A percentile compares a stretch with the other conserved stretches of the same genome.
Evolutionary conservation across 2,113 vertebrate genomes (phyloP).

Genomic region (Gymnarchus niloticus): DNA sequence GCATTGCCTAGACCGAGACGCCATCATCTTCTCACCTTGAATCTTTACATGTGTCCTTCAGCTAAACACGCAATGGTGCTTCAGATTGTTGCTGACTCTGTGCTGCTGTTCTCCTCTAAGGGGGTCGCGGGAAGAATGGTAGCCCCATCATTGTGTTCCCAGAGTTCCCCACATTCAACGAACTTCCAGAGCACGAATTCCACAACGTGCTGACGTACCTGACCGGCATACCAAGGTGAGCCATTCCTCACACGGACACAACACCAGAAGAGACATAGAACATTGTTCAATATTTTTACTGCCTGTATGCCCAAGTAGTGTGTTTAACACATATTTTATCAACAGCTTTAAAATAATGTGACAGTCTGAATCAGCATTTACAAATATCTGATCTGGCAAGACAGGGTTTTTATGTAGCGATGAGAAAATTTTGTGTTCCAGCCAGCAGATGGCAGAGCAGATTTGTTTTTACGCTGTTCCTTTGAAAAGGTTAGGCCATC

Average conservation of each 20-base stretch:
- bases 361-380: background rate
- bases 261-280: background rate
- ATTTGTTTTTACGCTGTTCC: background rate
- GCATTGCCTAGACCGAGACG: too few relatives aligned
- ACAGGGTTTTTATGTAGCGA: background rate
- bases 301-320: background rate
- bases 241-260: background rate
- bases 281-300: background rate
- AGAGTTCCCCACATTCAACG: slow-evolving; percentile 67
- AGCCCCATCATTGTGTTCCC: slow-evolving; percentile 76
- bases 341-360: background rate
- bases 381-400: background rate
- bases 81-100: background rate
- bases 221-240: slow-evolving; percentile 69
- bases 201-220: slow-evolving; percentile 73
- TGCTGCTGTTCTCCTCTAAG: slow-evolving; percentile 42
- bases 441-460: background rate
- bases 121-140: slow-evolving; percentile 68
- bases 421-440: background rate
- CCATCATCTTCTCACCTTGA: background rate
- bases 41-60: background rate
- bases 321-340: background rate
- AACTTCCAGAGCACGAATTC: slow-evolving; percentile 70
- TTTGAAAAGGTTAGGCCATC: background rate
- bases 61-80: background rate